A percentile compares a stretch with the other conserved stretches of the same genome.
Evolutionary conservation across 53 echinoderm and acorn worm species (phyloP).

Genomic region (Echinometra lucunter): DNA sequence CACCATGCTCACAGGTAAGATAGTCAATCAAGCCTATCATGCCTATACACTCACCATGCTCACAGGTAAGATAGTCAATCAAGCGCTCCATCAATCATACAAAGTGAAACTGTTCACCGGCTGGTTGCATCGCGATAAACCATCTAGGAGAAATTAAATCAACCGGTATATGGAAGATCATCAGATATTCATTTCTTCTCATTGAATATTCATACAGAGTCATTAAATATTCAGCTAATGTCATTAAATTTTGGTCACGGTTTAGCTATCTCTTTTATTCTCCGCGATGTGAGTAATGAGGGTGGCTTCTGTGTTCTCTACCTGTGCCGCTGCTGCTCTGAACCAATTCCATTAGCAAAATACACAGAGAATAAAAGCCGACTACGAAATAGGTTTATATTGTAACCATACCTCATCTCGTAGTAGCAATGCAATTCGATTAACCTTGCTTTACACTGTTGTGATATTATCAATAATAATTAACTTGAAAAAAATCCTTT

Average conservation of each 20-base stretch:
- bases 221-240: not conserved
- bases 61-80: not conserved
- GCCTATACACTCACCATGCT: no score
- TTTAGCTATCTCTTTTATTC: not conserved
- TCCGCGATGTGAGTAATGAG: not conserved
- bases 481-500: no score
- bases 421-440: not conserved
- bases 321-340: not conserved
- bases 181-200: not conserved
- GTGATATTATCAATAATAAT: no score
- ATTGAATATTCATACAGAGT: no score
- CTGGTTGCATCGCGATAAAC: not conserved
- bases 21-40: no score
- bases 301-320: not conserved
- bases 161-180: not conserved
- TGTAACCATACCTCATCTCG: no score
- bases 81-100: not conserved
- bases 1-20: not conserved
- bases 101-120: not conserved
- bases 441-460: not conserved
- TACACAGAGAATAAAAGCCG: no score
- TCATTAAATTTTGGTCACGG: slow-evolving; percentile 7
- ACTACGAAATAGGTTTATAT: no score
- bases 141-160: not conserved
- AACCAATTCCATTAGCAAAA: not conserved